phyloP scores from a whole-genome alignment of 2,113 vertebrate species.

The Zosterops japonicus region DNA sequence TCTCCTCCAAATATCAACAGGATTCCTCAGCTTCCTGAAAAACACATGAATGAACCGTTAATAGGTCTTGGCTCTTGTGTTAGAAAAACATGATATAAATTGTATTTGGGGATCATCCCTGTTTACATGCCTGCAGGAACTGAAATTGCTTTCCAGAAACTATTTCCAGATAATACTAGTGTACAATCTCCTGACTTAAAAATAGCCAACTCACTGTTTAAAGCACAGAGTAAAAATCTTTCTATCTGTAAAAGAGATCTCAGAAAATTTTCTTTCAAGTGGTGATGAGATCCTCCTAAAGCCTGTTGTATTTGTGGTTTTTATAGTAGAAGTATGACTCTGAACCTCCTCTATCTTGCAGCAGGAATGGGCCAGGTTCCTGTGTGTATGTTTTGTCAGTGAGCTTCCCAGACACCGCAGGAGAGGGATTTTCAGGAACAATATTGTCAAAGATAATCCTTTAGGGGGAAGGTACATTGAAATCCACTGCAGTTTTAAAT shows the following conservation, averaged over 20 bases:
- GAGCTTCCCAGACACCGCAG: background rate
- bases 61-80: background rate
- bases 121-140: background rate
- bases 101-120: background rate
- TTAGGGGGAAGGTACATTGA: background rate
- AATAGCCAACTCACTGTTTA: background rate
- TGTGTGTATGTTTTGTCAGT: background rate
- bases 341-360: background rate
- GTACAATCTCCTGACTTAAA: background rate
- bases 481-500: background rate
- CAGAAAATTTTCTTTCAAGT: background rate
- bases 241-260: background rate
- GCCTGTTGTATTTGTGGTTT: background rate
- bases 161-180: background rate
- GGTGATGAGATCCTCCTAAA: background rate
- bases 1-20: background rate
- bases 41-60: background rate
- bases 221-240: background rate
- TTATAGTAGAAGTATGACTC: background rate
- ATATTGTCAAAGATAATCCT: background rate
- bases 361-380: background rate
- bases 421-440: background rate
- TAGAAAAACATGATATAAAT: background rate
- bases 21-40: conserved; percentile 15
- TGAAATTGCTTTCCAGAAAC: background rate